phyloP scores from a whole-genome alignment of 1,140 invertebrate genomes.

The Euura lappo region DNA sequence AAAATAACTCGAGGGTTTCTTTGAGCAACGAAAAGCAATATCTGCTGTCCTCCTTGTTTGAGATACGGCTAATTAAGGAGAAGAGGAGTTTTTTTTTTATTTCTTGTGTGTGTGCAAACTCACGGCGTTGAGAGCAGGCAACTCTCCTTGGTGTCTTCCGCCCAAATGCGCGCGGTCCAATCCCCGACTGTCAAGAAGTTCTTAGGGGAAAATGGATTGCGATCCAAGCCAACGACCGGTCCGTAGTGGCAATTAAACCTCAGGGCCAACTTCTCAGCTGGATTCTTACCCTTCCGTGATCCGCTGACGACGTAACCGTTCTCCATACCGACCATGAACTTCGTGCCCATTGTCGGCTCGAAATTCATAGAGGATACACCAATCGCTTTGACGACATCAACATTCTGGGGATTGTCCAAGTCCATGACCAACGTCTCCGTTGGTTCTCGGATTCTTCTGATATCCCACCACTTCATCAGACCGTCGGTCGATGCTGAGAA shows the following conservation, averaged over 20 bases:
- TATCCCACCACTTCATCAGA: slow-evolving; percentile 80
- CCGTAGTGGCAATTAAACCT: slow-evolving; percentile 82
- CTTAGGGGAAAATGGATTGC: slow-evolving; percentile 84
- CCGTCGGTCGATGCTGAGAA: slow-evolving; percentile 90
- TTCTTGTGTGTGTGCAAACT: not conserved
- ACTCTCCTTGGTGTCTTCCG: slow-evolving; percentile 86
- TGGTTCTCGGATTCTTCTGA: slow-evolving; percentile 78
- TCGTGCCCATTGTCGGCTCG: slow-evolving; percentile 85
- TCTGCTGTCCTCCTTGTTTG: too few relatives aligned
- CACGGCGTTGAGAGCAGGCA: slow-evolving; percentile 78
- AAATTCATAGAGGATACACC: slow-evolving; percentile 85
- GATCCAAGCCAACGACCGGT: slow-evolving; percentile 79
- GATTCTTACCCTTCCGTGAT: slow-evolving; percentile 75
- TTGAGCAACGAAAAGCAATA: slow-evolving; percentile 17
- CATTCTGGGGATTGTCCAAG: slow-evolving; percentile 66
- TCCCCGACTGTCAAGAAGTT: slow-evolving; percentile 90
- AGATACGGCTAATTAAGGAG: too few relatives aligned
- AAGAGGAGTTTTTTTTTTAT: not conserved
- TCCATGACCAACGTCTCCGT: slow-evolving; percentile 83
- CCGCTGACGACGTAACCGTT: slow-evolving; percentile 76
- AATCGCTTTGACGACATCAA: slow-evolving; percentile 71
- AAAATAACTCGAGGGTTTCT: slow-evolving; percentile 14
- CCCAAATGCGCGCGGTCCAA: slow-evolving; percentile 87
- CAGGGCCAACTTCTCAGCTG: slow-evolving; percentile 74
- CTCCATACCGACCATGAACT: slow-evolving; percentile 46